These are phyloP conservation scores for Syrista parreyssii DNA, from an alignment of 2,888 invertebrate species.

Conservation along the genomic window DNA sequence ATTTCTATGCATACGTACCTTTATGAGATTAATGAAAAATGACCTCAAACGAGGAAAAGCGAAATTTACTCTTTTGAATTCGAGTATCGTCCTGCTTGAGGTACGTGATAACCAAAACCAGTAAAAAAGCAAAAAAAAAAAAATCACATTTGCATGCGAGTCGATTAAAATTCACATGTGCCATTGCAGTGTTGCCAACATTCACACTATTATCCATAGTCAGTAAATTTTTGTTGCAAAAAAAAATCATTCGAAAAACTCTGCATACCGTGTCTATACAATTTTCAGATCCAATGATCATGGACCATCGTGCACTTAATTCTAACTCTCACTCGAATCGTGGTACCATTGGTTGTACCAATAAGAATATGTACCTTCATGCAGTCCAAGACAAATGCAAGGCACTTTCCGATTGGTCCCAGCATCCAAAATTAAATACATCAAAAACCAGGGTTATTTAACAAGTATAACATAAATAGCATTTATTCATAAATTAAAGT, in stretches of 20 bases:
- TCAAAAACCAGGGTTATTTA: conserved; percentile 2
- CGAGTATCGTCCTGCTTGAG: not conserved
- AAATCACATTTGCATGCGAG: not conserved
- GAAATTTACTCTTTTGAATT: not conserved
- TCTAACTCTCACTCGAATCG: not conserved
- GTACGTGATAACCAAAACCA: not conserved
- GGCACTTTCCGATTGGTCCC: not conserved
- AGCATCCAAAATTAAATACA: not conserved
- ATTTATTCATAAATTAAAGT: conserved; percentile 18
- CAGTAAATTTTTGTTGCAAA: not conserved
- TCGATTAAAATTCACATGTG: not conserved
- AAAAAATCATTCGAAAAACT: too few relatives aligned
- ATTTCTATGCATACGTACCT: not conserved
- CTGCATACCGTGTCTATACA: too few relatives aligned
- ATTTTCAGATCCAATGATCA: not conserved
- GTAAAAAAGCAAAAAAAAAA: not conserved
- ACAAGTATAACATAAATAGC: conserved; percentile 22
- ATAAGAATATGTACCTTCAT: not conserved
- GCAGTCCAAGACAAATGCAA: not conserved
- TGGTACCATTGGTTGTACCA: not conserved
- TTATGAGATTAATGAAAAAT: not conserved
- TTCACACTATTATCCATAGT: not conserved
- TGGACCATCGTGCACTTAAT: not conserved
- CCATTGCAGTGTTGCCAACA: not conserved
- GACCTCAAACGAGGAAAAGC: not conserved